A percentile compares a stretch with the other conserved stretches of the same genome.
These are phyloP conservation scores for Probosciger aterrimus DNA, from an alignment of 2,113 vertebrate genomes.

Conservation along the genomic window DNA sequence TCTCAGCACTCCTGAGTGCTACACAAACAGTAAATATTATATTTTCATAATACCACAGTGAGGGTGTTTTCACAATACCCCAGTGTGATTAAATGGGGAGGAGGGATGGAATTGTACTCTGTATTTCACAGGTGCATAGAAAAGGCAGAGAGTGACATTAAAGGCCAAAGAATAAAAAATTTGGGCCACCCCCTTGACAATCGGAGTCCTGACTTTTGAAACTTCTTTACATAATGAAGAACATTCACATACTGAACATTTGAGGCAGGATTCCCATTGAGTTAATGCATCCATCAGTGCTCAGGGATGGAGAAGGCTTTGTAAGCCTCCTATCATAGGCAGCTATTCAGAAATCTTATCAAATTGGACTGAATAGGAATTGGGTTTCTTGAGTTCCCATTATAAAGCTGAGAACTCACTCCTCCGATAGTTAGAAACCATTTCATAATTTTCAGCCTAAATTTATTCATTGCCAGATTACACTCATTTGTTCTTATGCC, in stretches of 20 bases:
- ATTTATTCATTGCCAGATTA: constrained; percentile 65
- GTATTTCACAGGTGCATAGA: not conserved
- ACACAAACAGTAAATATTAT: constrained; percentile 43
- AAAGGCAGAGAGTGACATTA: not conserved
- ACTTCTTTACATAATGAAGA: not conserved
- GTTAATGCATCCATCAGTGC: not conserved
- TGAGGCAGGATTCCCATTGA: not conserved
- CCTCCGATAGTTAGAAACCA: constrained; percentile 21
- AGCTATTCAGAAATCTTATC: constrained; percentile 43
- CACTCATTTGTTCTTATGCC: constrained; percentile 56
- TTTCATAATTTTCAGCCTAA: constrained; percentile 51
- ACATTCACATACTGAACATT: not conserved
- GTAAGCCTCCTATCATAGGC: not conserved
- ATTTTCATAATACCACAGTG: constrained; percentile 33
- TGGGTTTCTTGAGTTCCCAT: constrained; percentile 6
- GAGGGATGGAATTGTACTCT: not conserved
- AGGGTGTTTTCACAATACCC: constrained; percentile 21
- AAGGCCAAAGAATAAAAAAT: not conserved
- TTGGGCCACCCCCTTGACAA: not conserved
- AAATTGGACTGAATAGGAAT: constrained; percentile 18
- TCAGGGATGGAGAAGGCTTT: not conserved
- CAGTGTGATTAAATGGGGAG: not conserved
- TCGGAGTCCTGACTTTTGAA: not conserved
- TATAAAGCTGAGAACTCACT: constrained; percentile 34
- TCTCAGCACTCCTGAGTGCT: constrained; percentile 44